Base-by-base conservation (phyloP, 2,888 invertebrate genomes). In the Leptinotarsa tumamoca region DNA sequence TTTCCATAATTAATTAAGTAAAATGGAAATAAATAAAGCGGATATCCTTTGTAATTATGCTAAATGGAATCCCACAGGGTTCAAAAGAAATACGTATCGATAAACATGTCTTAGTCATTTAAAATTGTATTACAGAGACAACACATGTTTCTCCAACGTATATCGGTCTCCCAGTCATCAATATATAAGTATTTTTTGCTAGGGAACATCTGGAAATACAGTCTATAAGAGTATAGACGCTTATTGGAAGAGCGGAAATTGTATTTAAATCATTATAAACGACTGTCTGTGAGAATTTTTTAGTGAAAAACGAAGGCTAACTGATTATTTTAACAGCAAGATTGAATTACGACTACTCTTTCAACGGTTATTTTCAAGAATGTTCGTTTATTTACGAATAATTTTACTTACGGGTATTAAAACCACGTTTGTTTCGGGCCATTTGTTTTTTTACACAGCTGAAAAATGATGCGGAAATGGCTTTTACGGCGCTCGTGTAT, bases 21-120 rank as follows among this genome's bases (percentile, higher is more conserved):
- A 80, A 78, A 79, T 80, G 80, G 79, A 76, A 80, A 79, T 79
- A 79, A 78, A 78, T 78, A 72, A 73, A 73, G 67, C 80, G 80
- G 80, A 80, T 77, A 79, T 79, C 79, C 80, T 79, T 80, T 78
- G 72, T 71, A 71, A 72, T 75, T 72, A 76, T 76, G 67, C 66
- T 73, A 76, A 78, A 76, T 74, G 72, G 56, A 63, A 63, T 71
- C 76, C 73, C 73, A 71, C 71, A 68, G 63, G 51, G 73, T 73
- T 71, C 68, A 58, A 67, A 71, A 52, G 56, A 56, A 63, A 71
- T 61, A 18, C 54, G 43, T 70, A 67, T 61, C 67, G 69, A 68
- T 73, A 67, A 54, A 73, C 52, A 66, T 43, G 58, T 58, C 56
- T 70, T 33, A 54, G 68, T 54, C 68, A 33, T 58, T 49, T 21